phyloP scores from a whole-genome alignment of 2,113 vertebrate species.

The Noctilio leporinus region DNA sequence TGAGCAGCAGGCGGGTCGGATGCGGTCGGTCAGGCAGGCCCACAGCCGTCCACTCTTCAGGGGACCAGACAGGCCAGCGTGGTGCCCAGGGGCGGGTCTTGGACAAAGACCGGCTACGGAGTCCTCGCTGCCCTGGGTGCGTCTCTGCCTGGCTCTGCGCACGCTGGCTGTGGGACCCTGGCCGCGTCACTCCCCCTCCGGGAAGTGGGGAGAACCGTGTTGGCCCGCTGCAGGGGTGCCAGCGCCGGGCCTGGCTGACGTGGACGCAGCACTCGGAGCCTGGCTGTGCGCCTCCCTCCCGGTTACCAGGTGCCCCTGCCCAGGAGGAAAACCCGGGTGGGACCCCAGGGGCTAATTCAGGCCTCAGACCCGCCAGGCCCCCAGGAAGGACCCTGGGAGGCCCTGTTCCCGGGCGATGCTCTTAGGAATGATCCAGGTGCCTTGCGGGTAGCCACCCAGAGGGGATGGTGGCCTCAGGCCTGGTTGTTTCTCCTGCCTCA shows the following conservation, averaged over 20 bases:
- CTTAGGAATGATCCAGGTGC: neutral
- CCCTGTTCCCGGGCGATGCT: neutral
- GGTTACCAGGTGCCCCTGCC: too few relatives aligned
- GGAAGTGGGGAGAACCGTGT: neutral
- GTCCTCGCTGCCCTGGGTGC: neutral
- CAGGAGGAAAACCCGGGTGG: neutral
- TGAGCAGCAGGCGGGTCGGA: neutral
- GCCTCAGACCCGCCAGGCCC: neutral
- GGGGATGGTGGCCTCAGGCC: neutral
- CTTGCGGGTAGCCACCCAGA: neutral
- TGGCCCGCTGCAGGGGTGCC: fast-evolving
- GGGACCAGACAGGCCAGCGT: neutral
- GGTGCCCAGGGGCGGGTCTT: neutral
- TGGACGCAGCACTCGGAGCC: neutral
- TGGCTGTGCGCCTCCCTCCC: neutral
- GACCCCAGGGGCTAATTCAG: neutral
- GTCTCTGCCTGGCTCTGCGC: neutral
- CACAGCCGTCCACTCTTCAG: neutral
- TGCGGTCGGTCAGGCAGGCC: neutral
- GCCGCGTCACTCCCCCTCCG: neutral
- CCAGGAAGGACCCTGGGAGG: neutral
- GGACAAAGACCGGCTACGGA: neutral
- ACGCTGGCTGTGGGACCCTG: neutral
- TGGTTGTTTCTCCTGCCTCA: conserved; percentile 76
- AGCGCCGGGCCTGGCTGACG: fast-evolving